Conservation (phyloP, 2,797 vertebrate species). For the Oreochromis mossambicus region DNA sequence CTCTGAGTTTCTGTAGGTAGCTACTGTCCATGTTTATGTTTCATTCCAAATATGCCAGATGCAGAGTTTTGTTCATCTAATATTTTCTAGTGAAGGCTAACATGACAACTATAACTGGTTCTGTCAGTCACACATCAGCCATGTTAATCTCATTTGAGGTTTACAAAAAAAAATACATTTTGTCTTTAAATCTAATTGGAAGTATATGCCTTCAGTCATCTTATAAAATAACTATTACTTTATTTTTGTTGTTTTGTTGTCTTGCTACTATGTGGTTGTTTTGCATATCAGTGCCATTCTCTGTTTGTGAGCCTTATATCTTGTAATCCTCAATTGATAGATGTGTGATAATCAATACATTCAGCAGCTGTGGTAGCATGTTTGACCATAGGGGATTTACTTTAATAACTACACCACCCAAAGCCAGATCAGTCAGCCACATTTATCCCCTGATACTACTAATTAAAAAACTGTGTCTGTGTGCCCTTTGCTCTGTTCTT, state of each 20-base stretch:
- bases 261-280: not conserved
- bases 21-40: not conserved
- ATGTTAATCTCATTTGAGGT: not conserved
- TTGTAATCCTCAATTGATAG: conserved; percentile 43
- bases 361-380: conserved; percentile 50
- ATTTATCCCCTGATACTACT: conserved; percentile 38
- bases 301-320: not conserved
- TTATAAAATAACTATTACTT: not conserved
- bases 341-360: conserved; percentile 72
- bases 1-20: not conserved
- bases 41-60: not conserved
- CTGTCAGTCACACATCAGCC: not conserved
- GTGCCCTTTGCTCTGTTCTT: conserved; percentile 57
- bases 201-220: not conserved
- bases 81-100: not conserved
- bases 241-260: not conserved
- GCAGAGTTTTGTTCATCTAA: not conserved
- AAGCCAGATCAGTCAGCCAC: conserved; percentile 5
- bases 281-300: not conserved
- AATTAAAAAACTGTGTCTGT: conserved; percentile 48
- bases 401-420: conserved; percentile 16
- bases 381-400: conserved; percentile 4
- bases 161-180: not conserved
- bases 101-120: not conserved
- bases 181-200: not conserved